Evolutionary conservation across 2,797 vertebrate genomes (phyloP).

Genomic region (Lepilemur septentrionalis): DNA sequence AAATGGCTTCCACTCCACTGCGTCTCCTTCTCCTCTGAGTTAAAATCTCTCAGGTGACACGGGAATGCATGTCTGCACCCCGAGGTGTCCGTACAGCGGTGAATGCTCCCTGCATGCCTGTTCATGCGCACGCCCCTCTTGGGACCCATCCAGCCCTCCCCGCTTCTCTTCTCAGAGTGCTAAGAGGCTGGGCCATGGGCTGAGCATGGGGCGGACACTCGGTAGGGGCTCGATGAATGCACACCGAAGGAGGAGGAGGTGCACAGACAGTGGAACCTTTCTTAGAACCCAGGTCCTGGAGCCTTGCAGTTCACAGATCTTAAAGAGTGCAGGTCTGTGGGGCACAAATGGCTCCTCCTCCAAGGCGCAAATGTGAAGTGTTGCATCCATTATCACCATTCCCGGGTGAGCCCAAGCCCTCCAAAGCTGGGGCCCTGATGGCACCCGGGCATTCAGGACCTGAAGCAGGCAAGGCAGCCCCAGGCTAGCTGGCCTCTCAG

Average conservation of each 20-base stretch:
- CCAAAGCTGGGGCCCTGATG: background rate
- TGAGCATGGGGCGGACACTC: background rate
- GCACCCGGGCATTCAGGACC: background rate
- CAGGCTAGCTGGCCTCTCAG: background rate
- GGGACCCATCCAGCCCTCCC: background rate
- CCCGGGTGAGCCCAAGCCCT: background rate
- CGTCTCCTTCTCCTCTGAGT: background rate
- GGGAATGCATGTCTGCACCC: background rate
- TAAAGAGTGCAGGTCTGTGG: background rate
- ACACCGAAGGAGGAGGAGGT: background rate
- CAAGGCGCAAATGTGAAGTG: background rate
- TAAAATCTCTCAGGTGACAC: background rate
- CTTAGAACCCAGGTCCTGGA: background rate
- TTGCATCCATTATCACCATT: background rate
- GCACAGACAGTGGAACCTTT: background rate
- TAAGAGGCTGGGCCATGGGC: background rate
- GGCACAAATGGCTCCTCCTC: background rate
- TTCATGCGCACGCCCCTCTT: fast-evolving
- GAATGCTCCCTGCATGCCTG: background rate
- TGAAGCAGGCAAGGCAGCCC: background rate
- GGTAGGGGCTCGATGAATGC: background rate
- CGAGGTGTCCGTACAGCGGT: background rate
- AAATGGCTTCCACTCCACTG: background rate
- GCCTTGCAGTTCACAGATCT: background rate
- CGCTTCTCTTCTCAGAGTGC: background rate